Percentiles rank a stretch among this genome's conserved stretches.
Conservation (phyloP, 1,140 invertebrate genomes). For the Drosophila saltans region DNA sequence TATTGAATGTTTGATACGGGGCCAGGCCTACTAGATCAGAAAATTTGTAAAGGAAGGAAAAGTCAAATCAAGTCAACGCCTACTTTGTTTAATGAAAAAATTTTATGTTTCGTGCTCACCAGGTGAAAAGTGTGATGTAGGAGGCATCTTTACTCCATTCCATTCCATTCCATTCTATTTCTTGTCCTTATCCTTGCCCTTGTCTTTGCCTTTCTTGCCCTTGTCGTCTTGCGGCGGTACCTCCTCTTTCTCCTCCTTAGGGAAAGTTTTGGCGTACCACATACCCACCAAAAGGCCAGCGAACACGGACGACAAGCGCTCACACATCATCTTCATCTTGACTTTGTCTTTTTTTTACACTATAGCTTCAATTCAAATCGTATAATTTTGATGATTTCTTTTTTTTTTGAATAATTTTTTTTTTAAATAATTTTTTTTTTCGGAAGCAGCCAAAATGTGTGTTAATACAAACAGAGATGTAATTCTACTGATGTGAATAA, state of each 20-base stretch:
- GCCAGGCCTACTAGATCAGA: neutral
- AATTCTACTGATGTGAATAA: neutral
- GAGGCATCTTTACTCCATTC: neutral
- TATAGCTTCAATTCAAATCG: neutral
- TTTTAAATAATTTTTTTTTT: neutral
- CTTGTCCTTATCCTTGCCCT: constrained; percentile 32
- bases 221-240: neutral
- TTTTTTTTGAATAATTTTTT: neutral
- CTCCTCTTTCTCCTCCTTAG: constrained; percentile 15
- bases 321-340: constrained; percentile 65
- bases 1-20: neutral
- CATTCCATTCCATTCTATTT: constrained; percentile 13
- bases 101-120: neutral
- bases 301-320: constrained; percentile 55
- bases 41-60: neutral
- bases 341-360: neutral
- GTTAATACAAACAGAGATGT: neutral
- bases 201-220: constrained; percentile 32
- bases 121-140: neutral
- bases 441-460: neutral
- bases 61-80: neutral
- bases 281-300: constrained; percentile 56
- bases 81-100: constrained; percentile 3
- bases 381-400: neutral
- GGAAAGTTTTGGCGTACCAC: constrained; percentile 66